Base-by-base conservation (phyloP, 2,797 vertebrate species). In the Apodemus agrarius region DNA sequence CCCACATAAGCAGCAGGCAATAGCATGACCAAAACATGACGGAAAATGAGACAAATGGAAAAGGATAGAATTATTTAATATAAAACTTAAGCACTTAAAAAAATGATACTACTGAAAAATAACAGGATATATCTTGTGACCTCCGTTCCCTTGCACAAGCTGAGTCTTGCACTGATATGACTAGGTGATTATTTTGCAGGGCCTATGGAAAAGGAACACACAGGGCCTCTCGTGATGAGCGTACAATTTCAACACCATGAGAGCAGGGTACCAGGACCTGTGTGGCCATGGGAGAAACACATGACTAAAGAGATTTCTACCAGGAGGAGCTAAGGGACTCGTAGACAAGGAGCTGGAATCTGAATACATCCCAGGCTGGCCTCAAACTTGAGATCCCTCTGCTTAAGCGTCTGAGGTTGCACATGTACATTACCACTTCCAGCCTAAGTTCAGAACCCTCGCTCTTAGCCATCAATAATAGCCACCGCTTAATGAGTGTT, bases 1-100 rank as follows among this genome's bases (percentile, higher is more conserved):
- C 40, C 31, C 72, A 76, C 67, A 17, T 63, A 31, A 83, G 14
- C 40, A 81, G 17, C 63, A 40, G 72, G 6, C 74, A 16, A 87
- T 40, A 90, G 34, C 78, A 37, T 88, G 11, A 95, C 83, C 92
- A 91, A 92, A 95, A 34, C 6, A 9, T n/a, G 17, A 9, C 67
- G 17, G 19, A 93, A n/a, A n/a, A 76, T 6, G 54, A 90, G 72
- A 91, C 2, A 85, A 81, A 93, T 88, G 16, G 14, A 84, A 96
- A 96, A 92, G 12, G 12, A 84, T 59, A 89, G 84, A 46, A 54
- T 37, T 8, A 59, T 79, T 88, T 91, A 43, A 59, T 40, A 16
- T 43, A 59, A 94, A 96, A 94, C 6, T 87, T 92, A 85, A 90
- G 90, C 26, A 89, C 54, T 87, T 89, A 79, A 96, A 96, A 97